phyloP scores from a whole-genome alignment of 1,140 invertebrate genomes.

The Cecropterus lyciades region DNA sequence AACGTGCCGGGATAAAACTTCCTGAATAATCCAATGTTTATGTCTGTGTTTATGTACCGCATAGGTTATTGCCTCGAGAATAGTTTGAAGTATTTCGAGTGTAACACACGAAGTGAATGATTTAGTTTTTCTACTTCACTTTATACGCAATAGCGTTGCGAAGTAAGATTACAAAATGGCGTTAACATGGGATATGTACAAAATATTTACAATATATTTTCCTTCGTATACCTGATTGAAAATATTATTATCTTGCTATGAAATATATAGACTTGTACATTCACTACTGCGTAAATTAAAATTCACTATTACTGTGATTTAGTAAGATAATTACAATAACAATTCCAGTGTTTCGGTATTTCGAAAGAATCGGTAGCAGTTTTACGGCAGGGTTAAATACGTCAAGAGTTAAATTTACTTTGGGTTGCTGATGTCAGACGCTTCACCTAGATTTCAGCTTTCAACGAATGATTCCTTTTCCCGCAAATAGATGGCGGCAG shows the following conservation, averaged over 20 bases:
- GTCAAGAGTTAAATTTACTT: slow-evolving; percentile 81
- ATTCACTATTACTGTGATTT: neutral
- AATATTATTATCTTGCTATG: too few relatives aligned
- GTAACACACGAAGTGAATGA: neutral
- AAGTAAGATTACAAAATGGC: neutral
- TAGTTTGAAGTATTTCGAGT: slow-evolving; percentile 17
- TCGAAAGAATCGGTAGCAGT: slow-evolving; percentile 55
- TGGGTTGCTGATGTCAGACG: slow-evolving; percentile 78
- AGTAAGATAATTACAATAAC: slow-evolving; percentile 37
- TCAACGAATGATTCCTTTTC: slow-evolving; percentile 62
- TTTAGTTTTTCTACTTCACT: too few relatives aligned
- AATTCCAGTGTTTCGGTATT: slow-evolving; percentile 51
- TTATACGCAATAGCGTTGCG: neutral
- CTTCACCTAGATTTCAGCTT: slow-evolving; percentile 80
- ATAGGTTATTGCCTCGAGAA: slow-evolving; percentile 26
- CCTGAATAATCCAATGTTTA: slow-evolving; percentile 29
- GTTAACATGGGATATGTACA: neutral
- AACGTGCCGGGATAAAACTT: slow-evolving; percentile 5
- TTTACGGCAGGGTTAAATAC: slow-evolving; percentile 68
- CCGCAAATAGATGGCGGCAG: slow-evolving; percentile 74
- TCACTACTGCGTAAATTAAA: neutral
- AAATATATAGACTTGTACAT: too few relatives aligned
- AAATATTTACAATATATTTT: too few relatives aligned
- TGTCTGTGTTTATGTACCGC: slow-evolving; percentile 26
- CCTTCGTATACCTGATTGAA: too few relatives aligned